Conservation (phyloP, 2,888 invertebrate species). For the Seira sanloemensis region DNA sequence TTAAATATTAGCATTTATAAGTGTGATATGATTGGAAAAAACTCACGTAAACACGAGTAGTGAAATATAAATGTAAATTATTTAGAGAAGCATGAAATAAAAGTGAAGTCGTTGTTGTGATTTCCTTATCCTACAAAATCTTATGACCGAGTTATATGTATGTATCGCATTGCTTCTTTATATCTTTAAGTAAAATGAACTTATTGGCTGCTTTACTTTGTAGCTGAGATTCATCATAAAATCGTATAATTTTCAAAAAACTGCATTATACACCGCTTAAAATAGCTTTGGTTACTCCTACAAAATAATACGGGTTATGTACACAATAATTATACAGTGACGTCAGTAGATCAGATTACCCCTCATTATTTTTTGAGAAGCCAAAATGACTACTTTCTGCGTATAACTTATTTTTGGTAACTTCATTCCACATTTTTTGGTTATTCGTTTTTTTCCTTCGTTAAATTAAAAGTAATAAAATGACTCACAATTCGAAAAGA, state of each 20-base stretch:
- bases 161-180: constrained; percentile 16
- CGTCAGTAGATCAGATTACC: neutral
- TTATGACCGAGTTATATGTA: neutral
- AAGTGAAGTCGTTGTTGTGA: neutral
- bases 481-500: constrained; percentile 47
- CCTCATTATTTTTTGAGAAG: neutral
- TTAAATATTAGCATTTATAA: neutral
- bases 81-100: neutral
- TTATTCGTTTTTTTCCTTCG: constrained; percentile 24
- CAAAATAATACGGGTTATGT: neutral
- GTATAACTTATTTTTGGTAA: constrained; percentile 31
- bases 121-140: neutral
- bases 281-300: neutral
- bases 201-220: constrained; percentile 42
- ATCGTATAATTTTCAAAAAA: constrained; percentile 11
- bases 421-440: constrained; percentile 32
- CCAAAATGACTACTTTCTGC: neutral
- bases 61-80: neutral
- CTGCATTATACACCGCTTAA: neutral
- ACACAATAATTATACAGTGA: constrained; percentile 38
- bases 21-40: neutral
- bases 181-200: neutral
- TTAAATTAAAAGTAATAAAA: constrained; percentile 17
- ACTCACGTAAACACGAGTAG: neutral
- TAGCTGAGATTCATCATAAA: constrained; percentile 52